Percentiles rank a stretch among this genome's conserved stretches.
These are phyloP conservation scores for Sebastes minor DNA, from an alignment of 2,797 vertebrate genomes.

Conservation along the genomic window DNA sequence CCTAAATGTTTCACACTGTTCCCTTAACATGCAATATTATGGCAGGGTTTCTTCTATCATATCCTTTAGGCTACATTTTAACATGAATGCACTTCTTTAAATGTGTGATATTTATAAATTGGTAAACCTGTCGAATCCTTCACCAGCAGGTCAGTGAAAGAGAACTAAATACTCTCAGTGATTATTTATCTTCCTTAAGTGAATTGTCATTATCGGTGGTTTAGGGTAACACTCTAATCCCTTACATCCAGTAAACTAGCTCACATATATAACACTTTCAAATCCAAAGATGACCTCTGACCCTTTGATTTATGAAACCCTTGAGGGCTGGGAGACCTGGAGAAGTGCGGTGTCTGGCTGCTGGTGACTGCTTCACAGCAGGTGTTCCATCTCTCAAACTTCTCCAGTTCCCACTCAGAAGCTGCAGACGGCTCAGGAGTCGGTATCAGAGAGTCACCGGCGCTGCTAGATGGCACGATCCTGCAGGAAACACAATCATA, in stretches of 20 bases:
- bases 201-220: slow-evolving; percentile 55
- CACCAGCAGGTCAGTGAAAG: background rate
- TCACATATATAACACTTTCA: slow-evolving; percentile 61
- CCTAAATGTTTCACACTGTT: background rate
- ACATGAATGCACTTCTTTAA: background rate
- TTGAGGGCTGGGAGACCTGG: slow-evolving; percentile 38
- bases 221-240: slow-evolving; percentile 51
- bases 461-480: background rate
- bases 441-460: slow-evolving; percentile 27
- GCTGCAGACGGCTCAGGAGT: slow-evolving; percentile 33
- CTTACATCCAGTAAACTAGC: slow-evolving; percentile 52
- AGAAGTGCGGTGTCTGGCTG: slow-evolving; percentile 52
- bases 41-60: background rate
- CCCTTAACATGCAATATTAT: background rate
- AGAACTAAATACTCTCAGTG: background rate
- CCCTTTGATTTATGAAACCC: slow-evolving; percentile 51
- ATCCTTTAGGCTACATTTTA: background rate
- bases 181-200: slow-evolving; percentile 42
- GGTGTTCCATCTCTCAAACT: slow-evolving; percentile 62
- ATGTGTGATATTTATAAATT: background rate
- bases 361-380: slow-evolving; percentile 70
- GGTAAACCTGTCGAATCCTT: background rate
- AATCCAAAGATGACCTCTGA: slow-evolving; percentile 57
- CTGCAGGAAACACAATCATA: slow-evolving; percentile 33
- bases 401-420: slow-evolving; percentile 67